These are phyloP conservation scores for Zapus hudsonius DNA, from an alignment of 2,113 vertebrate genomes.

Conservation along the genomic window DNA sequence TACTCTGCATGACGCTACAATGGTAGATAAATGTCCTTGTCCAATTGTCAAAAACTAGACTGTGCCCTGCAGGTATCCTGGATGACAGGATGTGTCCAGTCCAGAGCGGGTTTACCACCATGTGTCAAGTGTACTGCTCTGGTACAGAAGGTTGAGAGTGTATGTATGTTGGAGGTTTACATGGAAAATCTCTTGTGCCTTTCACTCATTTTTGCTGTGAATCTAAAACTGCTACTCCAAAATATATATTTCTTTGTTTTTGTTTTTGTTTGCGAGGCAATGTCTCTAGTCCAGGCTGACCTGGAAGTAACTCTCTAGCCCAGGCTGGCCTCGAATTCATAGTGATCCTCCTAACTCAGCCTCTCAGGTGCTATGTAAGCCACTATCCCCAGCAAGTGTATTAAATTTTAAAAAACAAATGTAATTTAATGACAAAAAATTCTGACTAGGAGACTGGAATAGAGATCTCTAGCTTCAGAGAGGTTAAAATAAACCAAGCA, in stretches of 20 bases:
- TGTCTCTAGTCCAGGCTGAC: too few species aligned
- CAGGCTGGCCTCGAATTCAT: too few species aligned
- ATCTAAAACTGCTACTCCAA: constrained; percentile 25
- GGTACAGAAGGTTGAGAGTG: not conserved
- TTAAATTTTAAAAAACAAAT: not conserved
- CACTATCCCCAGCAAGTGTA: too few species aligned
- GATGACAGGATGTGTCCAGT: not conserved
- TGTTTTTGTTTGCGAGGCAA: not conserved
- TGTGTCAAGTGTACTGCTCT: not conserved
- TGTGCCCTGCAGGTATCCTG: not conserved
- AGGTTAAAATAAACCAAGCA: constrained; percentile 33
- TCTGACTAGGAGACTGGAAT: constrained; percentile 25
- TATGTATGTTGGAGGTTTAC: not conserved
- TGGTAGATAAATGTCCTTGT: not conserved
- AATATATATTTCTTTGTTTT: not conserved
- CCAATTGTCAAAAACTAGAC: not conserved
- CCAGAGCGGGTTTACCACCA: too few species aligned
- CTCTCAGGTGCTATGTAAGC: too few species aligned
- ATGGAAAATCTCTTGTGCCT: not conserved
- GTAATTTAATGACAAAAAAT: not conserved
- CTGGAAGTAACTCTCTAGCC: too few species aligned
- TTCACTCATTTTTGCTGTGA: not conserved
- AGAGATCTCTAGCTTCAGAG: constrained; percentile 2
- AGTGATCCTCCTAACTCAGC: too few species aligned
- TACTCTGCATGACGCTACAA: not conserved